A percentile compares a stretch with the other conserved stretches of the same genome.
Evolutionary conservation across 2,113 vertebrate genomes (phyloP).

Genomic region (Tachycineta bicolor): DNA sequence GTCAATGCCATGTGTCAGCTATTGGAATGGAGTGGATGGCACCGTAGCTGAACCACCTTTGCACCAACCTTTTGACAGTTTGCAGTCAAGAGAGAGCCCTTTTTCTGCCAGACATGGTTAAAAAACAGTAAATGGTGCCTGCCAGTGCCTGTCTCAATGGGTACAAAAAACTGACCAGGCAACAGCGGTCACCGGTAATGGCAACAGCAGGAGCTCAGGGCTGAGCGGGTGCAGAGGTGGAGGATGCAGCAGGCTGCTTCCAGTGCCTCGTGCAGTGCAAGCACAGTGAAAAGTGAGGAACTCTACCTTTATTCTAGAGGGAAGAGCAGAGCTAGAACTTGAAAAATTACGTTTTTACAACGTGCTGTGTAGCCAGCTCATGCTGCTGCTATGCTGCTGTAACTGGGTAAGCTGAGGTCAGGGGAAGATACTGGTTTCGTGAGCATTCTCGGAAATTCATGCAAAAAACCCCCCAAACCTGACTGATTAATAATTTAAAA

Average conservation of each 20-base stretch:
- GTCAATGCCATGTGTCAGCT: not conserved
- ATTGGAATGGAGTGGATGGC: not conserved
- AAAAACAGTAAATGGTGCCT: not conserved
- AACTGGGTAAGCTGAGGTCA: not conserved
- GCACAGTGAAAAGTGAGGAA: not conserved
- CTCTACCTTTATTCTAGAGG: not conserved
- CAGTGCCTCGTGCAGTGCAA: not conserved
- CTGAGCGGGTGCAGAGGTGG: not conserved
- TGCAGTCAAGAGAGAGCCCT: not conserved
- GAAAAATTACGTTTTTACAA: not conserved
- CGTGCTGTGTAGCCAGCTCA: not conserved
- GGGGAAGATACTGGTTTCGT: not conserved
- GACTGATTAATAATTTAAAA: not conserved
- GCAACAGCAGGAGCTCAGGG: not conserved
- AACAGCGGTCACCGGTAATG: not conserved
- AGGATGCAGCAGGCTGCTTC: not conserved
- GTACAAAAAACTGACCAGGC: not conserved
- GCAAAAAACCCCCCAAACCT: not conserved
- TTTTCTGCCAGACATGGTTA: not conserved
- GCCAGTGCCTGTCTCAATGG: not conserved
- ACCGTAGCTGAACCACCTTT: not conserved
- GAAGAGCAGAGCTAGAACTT: not conserved
- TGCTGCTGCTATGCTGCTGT: not conserved
- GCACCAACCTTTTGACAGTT: not conserved
- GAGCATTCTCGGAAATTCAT: not conserved